Evolutionary conservation across 2,797 vertebrate genomes (phyloP), one percentile per base, ranked within the genome.

Genomic region (Ctenopoma kingsleyae): DNA sequence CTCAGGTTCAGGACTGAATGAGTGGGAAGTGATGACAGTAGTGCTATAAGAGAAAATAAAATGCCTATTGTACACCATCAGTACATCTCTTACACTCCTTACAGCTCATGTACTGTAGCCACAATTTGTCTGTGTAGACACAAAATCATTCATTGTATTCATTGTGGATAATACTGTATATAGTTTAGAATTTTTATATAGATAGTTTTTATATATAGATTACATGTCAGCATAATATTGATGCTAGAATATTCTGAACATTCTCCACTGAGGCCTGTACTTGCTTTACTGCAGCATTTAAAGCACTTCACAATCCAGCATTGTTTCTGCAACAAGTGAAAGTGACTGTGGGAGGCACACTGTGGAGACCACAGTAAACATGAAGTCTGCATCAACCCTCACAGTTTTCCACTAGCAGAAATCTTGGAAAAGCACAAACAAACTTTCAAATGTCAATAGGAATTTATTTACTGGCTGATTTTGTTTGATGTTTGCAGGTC

Each of bases 381-480:
- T 40, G 38, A 62, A 48, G 44, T 7, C 51, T 65, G 49, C 36
- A 50, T 73, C 61, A 67, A 35, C 72, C 61, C 35, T 22, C 41
- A 55, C 54, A 63, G 6, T 72, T 71, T 62, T 74, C 58, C 66
- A 62, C 46, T 36, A 62, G 59, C 46, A 61, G 15, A 47, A 44
- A 51, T 57, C 61, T 43, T 36, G 64, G 67, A 59, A 38, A 56
- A 63, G 35, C 25, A 62, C 17, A 61, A 63, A 58, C 65, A 66
- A 52, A 35, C 32, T 35, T 35, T 61, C 41, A 76, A 63, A 79
- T 40, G 69, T 81, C 53, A 61, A 23, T 8, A 38, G 19, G 13
- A 27, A 13, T 74, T 41, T 55, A 25, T 53, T 52, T 41, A 61
- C 48, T 2, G 3, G 48, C 50, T 62, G 32, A 6, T n/a, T 67